These are phyloP conservation scores for Choloepus hoffmanni DNA, from an alignment of 2,113 vertebrate genomes.

Conservation along the genomic window DNA sequence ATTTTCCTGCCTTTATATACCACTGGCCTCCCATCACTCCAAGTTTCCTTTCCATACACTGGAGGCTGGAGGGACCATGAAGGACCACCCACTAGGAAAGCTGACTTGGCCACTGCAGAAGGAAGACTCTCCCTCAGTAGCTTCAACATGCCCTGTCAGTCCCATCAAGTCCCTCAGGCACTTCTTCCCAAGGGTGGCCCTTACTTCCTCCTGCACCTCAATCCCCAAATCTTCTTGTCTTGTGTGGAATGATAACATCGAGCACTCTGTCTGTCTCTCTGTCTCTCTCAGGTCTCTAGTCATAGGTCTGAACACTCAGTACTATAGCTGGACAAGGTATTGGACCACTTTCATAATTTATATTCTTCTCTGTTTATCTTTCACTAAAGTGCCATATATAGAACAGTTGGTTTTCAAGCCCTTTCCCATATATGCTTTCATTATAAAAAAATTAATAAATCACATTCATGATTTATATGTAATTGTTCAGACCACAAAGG, in stretches of 20 bases:
- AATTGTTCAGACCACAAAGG: conserved; percentile 42
- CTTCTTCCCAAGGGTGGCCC: background rate
- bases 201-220: background rate
- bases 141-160: background rate
- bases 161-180: background rate
- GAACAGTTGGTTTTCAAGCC: background rate
- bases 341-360: background rate
- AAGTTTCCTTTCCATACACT: background rate
- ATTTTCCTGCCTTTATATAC: background rate
- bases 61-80: background rate
- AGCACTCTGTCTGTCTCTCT: too few species aligned
- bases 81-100: background rate
- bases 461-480: conserved; percentile 52
- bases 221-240: background rate
- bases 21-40: background rate
- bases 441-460: conserved; percentile 42
- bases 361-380: conserved; percentile 10
- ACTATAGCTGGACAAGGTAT: background rate
- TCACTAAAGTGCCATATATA: background rate
- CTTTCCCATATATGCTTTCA: conserved; percentile 15
- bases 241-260: background rate
- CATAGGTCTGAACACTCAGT: background rate
- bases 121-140: background rate
- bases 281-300: background rate
- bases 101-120: background rate